Evolutionary conservation across 2,888 invertebrate genomes (phyloP).

Genomic region (Andrena bucephala): DNA sequence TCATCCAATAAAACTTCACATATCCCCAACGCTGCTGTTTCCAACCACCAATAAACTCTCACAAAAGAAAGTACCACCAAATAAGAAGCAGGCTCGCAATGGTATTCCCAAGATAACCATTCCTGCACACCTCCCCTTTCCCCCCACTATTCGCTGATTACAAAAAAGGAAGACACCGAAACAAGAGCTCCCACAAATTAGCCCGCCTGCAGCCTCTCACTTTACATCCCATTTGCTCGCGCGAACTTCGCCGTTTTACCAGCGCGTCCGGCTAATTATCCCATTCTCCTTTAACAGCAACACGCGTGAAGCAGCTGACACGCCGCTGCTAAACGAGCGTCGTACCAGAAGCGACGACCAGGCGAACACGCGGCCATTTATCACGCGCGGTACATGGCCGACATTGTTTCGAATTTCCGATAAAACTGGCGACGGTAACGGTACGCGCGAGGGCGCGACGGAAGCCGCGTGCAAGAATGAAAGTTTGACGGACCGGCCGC

Average conservation of each 20-base stretch:
- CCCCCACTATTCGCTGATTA: slow-evolving; percentile 28
- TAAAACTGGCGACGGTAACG: slow-evolving; percentile 41
- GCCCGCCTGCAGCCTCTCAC: slow-evolving; percentile 42
- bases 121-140: slow-evolving; percentile 6
- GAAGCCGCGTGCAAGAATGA: slow-evolving; percentile 56
- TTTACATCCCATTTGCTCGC: slow-evolving; percentile 52
- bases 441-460: slow-evolving; percentile 24
- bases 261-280: slow-evolving; percentile 47
- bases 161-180: slow-evolving; percentile 34
- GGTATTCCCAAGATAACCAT: not conserved
- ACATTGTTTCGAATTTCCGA: slow-evolving; percentile 62
- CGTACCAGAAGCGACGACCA: slow-evolving; percentile 32
- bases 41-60: not conserved
- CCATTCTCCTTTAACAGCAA: slow-evolving; percentile 42
- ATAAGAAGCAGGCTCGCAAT: not conserved
- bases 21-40: not conserved
- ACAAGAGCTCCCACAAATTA: slow-evolving; percentile 47
- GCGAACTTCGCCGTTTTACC: slow-evolving; percentile 30
- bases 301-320: slow-evolving; percentile 32
- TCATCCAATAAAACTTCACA: not conserved
- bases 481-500: slow-evolving; percentile 9
- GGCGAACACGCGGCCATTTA: slow-evolving; percentile 30
- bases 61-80: not conserved
- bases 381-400: slow-evolving; percentile 45
- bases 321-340: slow-evolving; percentile 31